Evolutionary conservation across 2,888 invertebrate species (phyloP), one percentile per base, ranked within the genome.

Genomic region (Mantis religiosa): DNA sequence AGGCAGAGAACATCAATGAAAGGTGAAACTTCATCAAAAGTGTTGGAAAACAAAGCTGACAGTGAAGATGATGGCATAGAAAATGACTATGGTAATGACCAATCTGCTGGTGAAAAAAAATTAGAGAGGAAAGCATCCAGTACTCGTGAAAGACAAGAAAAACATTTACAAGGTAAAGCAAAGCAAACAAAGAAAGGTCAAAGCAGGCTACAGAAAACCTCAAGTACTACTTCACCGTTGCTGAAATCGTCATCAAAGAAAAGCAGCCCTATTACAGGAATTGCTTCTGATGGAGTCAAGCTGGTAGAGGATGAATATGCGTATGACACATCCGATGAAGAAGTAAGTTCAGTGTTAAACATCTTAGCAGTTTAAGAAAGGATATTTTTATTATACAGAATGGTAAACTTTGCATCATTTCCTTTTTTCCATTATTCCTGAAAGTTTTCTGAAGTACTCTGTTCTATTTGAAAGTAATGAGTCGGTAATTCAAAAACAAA

Each of bases 261-360:
- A 27, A 14, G 27, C 41, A 54, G 83, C 15, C 83, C 82, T 30
- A n/a, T 15, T 84, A 20, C 81, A 28, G 25, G 83, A 8, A 25
- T 89, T 89, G 15, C 90, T 90, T 83, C 90, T 90, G 47, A 89
- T 86, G 84, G 89, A 88, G 41, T 41, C 41, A 81, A 88, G 28
- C 83, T 89, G 90, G 87, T 84, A 30, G 88, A 87, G 28, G 89
- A 89, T 85, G 89, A 89, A 89, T 90, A 88, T 90, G 93, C 95
- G 4, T 95, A 96, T 34, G 98, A 98, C 93, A 97, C 98, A 14
- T 98, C 98, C 0, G 99, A 99, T 93, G 98, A 99, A 93, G 98
- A 99, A 93, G 94, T 94, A 91, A 88, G 89, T 90, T 81, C 84
- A 83, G 83, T 25, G 20, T 4, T 20, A 15, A 20, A 3, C 20